Evolutionary conservation across 2,888 invertebrate genomes (phyloP).

Genomic region (Rotaria macrura): DNA sequence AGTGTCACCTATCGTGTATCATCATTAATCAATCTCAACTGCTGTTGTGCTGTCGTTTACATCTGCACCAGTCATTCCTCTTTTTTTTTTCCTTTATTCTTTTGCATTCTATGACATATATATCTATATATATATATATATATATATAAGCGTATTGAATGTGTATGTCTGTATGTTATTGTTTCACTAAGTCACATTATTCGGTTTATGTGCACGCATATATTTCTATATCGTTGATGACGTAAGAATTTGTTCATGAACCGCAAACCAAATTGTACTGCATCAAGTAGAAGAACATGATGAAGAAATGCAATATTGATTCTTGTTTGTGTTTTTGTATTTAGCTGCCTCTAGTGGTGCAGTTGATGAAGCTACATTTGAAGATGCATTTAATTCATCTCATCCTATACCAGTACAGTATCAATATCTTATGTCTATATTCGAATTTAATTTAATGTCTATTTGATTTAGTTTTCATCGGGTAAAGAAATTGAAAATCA

Average conservation of each 20-base stretch:
- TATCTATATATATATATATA: background rate
- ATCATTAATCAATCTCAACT: background rate
- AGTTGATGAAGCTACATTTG: background rate
- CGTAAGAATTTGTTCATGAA: background rate
- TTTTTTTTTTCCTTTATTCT: background rate
- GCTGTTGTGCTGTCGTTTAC: background rate
- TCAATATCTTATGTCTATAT: no score
- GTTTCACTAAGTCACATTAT: conserved; percentile 8
- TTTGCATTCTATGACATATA: background rate
- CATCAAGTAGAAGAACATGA: background rate
- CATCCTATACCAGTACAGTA: background rate
- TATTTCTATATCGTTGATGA: background rate
- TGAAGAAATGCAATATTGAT: no score
- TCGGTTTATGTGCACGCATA: background rate
- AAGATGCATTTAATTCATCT: background rate
- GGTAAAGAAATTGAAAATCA: conserved; percentile 71
- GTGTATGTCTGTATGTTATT: background rate
- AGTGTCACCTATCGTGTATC: background rate
- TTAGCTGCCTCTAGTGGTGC: conserved; percentile 15
- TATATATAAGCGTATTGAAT: background rate
- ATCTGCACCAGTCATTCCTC: background rate
- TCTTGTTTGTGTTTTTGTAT: no score
- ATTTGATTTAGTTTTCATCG: conserved; percentile 60
- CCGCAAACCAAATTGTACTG: background rate
- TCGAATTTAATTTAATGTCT: background rate